A percentile compares a stretch with the other conserved stretches of the same genome.
phyloP scores from a whole-genome alignment of 2,113 vertebrate species.

The Gyps fulvus region DNA sequence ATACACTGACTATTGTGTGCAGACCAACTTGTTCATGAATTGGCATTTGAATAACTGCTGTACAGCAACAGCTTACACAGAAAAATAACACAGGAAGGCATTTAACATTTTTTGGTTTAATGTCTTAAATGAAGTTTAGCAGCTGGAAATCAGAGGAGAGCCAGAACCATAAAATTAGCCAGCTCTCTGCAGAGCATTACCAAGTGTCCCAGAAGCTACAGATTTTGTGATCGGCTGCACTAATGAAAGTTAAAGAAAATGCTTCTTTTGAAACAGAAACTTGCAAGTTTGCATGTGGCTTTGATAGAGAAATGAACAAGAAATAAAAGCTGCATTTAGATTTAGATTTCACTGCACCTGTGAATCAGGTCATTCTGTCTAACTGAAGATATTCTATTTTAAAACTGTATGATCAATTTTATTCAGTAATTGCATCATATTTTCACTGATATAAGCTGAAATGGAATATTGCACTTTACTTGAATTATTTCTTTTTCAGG shows the following conservation, averaged over 20 bases:
- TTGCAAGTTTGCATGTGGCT: not conserved
- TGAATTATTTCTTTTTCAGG: not conserved
- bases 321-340: not conserved
- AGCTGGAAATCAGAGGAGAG: not conserved
- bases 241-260: not conserved
- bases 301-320: not conserved
- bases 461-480: not conserved
- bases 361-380: not conserved
- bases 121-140: not conserved
- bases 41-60: not conserved
- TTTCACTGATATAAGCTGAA: not conserved
- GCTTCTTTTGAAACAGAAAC: not conserved
- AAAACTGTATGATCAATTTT: not conserved
- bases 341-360: not conserved
- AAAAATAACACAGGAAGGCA: not conserved
- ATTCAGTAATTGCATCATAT: not conserved
- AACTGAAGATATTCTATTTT: not conserved
- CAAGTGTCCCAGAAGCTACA: not conserved
- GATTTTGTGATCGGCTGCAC: not conserved
- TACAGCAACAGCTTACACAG: not conserved
- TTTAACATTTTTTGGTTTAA: not conserved
- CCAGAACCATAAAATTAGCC: not conserved
- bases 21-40: not conserved
- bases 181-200: not conserved
- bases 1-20: not conserved